Evolutionary conservation across 2,797 vertebrate species (phyloP), one percentile per base, ranked within the genome.

Genomic region (Lutjanus campechanus): DNA sequence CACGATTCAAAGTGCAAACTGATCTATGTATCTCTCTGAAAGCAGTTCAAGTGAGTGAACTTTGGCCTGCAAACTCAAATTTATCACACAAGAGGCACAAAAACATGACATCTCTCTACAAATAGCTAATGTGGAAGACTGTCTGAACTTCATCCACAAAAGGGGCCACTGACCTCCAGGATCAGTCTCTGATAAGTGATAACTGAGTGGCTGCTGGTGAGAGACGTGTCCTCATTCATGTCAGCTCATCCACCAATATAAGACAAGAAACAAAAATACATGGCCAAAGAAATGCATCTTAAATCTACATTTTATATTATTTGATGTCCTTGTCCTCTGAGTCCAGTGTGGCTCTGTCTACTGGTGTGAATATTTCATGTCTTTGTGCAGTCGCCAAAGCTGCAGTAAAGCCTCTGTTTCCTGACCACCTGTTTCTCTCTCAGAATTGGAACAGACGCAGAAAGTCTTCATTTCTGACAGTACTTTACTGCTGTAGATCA

Each of bases 381-480:
- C 3, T 68, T 50, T 4, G 69, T 73, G 73, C 29, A 66, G 46
- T 53, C 50, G 53, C 29, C 8, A 61, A 53, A 60, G 40, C 69
- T 73, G 51, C 50, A 73, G 12, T 50, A 16, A 19, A 50, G 29
- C 64, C 11, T 41, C 53, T 4, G 29, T 82, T 58, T 58, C 61
- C 60, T 44, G 13, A 36, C 12, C 41, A 50, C 50, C 17, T 20
- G 54, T 41, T 54, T 29, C 19, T 60, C 29, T 46, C 40, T 64
- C 16, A 29, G 17, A 71, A 67, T 72, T 51, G 51, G 58, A 76
- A 71, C 62, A 81, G 67, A 66, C 11, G 49, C 49, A 61, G 4
- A 63, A 25, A 49, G 13, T 15, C 11, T 11, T 69, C 15, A 16
- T 5, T 41, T 12, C 56, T 43, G 17, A 22, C 29, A 29, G 5